These are phyloP conservation scores for Labia minor DNA, from an alignment of 2,888 invertebrate genomes.

Conservation along the genomic window DNA sequence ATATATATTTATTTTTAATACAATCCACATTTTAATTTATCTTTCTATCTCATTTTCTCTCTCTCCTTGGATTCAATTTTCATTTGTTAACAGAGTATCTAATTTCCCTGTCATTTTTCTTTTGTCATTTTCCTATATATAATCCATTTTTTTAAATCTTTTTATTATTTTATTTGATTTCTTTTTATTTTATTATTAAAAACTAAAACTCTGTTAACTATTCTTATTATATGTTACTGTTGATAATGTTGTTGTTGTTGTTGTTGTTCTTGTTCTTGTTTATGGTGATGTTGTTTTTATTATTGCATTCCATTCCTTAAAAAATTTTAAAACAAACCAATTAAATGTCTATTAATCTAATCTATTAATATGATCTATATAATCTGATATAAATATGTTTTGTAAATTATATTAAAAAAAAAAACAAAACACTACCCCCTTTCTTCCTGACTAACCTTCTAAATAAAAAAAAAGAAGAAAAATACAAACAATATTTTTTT, in stretches of 20 bases:
- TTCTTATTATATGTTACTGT: slow-evolving; percentile 13
- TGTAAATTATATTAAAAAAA: no score
- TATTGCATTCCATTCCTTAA: slow-evolving; percentile 21
- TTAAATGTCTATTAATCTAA: no score
- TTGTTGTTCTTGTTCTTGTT: background rate
- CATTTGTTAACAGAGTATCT: background rate
- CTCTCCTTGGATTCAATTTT: background rate
- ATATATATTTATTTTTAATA: no score
- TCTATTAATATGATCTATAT: no score
- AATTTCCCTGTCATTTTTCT: background rate
- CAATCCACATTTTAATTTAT: no score
- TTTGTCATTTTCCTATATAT: slow-evolving; percentile 16
- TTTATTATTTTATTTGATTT: slow-evolving; percentile 8
- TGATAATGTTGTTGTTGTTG: background rate
- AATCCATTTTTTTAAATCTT: background rate
- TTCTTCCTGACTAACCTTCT: no score
- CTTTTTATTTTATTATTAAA: slow-evolving; percentile 17
- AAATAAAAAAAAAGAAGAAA: no score
- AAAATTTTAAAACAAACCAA: background rate
- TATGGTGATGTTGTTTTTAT: slow-evolving; percentile 21
- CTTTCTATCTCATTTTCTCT: no score
- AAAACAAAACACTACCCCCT: no score
- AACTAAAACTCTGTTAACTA: background rate
- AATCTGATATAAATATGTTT: no score
- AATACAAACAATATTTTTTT: background rate